Percentiles rank a stretch among this genome's conserved stretches.
Evolutionary conservation across 2,797 vertebrate genomes (phyloP).

Genomic region (Iguana delicatissima): DNA sequence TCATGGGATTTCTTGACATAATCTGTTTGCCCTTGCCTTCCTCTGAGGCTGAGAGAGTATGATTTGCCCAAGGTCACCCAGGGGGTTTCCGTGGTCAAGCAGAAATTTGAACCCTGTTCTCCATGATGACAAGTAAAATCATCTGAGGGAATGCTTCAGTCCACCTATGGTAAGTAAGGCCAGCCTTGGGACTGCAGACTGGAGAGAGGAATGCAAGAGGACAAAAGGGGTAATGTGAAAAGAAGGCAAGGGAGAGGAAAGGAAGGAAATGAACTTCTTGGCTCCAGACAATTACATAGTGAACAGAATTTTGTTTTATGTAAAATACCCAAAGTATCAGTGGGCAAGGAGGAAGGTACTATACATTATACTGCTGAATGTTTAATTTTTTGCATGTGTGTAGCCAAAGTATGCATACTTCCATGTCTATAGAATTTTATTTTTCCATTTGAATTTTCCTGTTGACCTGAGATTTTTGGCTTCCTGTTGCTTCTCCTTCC

Average conservation of each 20-base stretch:
- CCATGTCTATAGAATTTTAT: background rate
- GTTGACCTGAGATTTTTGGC: background rate
- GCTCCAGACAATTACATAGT: background rate
- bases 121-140: too few species aligned
- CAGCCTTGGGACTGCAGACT: too few species aligned
- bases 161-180: too few species aligned
- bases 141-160: too few species aligned
- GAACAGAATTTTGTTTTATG: background rate
- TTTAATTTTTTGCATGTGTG: background rate
- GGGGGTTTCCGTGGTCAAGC: too few species aligned
- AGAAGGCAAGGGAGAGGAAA: background rate
- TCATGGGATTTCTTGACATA: too few species aligned
- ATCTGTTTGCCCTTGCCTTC: too few species aligned
- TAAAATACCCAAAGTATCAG: background rate
- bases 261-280: background rate
- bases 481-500: too few species aligned
- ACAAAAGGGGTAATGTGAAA: background rate
- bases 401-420: background rate
- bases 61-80: too few species aligned
- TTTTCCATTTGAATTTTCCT: background rate
- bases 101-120: too few species aligned
- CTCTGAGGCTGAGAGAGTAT: too few species aligned
- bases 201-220: background rate
- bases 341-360: too few species aligned
- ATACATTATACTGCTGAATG: background rate